phyloP scores from a whole-genome alignment of 2,797 vertebrate species.

The Morus bassanus region DNA sequence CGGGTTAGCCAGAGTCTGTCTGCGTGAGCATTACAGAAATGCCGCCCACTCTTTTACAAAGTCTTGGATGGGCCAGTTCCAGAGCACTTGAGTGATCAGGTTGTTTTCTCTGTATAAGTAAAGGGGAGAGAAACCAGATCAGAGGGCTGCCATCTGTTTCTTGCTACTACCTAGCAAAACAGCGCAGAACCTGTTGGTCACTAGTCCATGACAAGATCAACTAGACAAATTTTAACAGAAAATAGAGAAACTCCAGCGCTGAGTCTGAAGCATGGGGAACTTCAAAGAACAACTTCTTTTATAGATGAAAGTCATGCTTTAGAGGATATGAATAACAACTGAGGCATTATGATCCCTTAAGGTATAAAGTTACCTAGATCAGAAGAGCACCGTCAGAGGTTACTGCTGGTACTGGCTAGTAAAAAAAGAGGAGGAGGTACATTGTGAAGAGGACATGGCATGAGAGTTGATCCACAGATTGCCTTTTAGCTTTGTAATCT shows the following conservation, averaged over 20 bases:
- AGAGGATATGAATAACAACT: neutral
- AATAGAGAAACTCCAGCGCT: neutral
- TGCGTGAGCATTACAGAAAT: neutral
- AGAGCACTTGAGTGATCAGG: neutral
- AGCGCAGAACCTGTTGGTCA: neutral
- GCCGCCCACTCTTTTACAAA: neutral
- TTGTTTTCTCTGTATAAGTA: neutral
- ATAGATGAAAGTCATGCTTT: neutral
- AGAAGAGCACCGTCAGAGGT: neutral
- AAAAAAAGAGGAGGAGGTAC: neutral
- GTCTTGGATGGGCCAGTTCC: neutral
- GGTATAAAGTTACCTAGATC: neutral
- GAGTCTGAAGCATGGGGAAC: neutral
- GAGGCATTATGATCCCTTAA: neutral
- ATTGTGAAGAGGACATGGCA: neutral
- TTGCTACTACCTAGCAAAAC: neutral
- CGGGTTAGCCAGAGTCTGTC: neutral
- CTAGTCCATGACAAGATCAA: neutral
- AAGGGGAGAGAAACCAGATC: neutral
- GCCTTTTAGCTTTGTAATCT: neutral
- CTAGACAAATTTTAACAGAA: neutral
- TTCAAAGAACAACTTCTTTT: neutral
- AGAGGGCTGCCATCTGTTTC: neutral
- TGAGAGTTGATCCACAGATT: neutral
- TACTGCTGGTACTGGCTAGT: neutral